Evolutionary conservation across 2,797 vertebrate genomes (phyloP).

Genomic region (Brachyalestes nurse): DNA sequence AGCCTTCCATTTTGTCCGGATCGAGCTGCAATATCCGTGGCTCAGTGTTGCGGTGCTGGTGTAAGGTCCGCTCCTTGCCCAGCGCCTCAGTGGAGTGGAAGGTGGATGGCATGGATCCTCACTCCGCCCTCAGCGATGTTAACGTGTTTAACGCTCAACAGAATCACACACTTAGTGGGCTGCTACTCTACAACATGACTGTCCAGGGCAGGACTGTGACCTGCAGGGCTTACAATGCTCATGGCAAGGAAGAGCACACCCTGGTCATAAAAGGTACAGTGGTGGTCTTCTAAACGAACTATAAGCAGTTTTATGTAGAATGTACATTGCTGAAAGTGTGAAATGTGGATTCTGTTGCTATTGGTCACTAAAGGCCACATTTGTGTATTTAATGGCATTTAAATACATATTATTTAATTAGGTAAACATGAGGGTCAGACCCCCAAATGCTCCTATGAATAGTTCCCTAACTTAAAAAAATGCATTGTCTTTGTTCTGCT

Average conservation of each 20-base stretch:
- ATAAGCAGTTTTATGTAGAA: neutral
- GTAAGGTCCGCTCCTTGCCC: constrained; percentile 8
- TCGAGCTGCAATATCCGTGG: neutral
- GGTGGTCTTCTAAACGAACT: neutral
- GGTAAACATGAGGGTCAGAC: too few relatives aligned
- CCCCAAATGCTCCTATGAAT: too few relatives aligned
- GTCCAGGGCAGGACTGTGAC: neutral
- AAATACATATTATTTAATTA: too few relatives aligned
- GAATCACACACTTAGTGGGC: constrained; percentile 4
- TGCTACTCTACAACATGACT: neutral
- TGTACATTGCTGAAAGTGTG: too few relatives aligned
- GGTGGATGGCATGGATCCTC: neutral
- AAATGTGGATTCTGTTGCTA: too few relatives aligned
- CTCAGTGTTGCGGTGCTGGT: neutral
- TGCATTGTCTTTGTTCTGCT: too few relatives aligned
- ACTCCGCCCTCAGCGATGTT: neutral
- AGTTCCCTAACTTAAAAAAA: too few relatives aligned
- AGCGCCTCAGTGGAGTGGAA: neutral
- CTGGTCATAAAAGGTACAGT: constrained; percentile 33
- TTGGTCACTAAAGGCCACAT: too few relatives aligned
- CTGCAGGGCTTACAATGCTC: constrained; percentile 21
- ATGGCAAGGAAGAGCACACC: constrained; percentile 2
- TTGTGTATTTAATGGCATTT: too few relatives aligned
- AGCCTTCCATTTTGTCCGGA: neutral
- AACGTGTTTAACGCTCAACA: neutral